These are phyloP conservation scores for Siniperca chuatsi DNA, from an alignment of 2,113 vertebrate species.

Conservation along the genomic window DNA sequence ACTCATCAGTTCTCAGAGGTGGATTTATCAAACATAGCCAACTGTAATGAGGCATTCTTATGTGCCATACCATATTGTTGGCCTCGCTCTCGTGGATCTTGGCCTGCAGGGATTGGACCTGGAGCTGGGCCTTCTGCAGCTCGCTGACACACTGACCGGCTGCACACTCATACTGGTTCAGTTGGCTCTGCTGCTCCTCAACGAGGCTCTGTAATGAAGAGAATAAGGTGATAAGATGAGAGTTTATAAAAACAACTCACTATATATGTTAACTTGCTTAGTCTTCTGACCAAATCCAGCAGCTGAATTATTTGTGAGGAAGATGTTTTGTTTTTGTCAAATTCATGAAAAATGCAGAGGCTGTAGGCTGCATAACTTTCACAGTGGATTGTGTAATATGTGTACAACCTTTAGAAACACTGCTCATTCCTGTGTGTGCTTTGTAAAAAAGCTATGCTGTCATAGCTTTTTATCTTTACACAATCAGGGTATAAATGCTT, in stretches of 20 bases:
- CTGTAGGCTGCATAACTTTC: background rate
- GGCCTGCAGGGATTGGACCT: slow-evolving; percentile 86
- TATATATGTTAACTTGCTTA: background rate
- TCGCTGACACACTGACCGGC: slow-evolving; percentile 80
- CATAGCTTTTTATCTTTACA: slow-evolving; percentile 38
- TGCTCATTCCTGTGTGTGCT: slow-evolving; percentile 37
- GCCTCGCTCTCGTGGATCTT: slow-evolving; percentile 89
- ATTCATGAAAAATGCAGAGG: slow-evolving; percentile 28
- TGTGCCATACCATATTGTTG: slow-evolving; percentile 88
- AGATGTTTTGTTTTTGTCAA: slow-evolving; percentile 9
- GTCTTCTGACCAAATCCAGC: background rate
- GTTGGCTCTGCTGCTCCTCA: slow-evolving; percentile 86
- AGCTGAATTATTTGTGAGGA: slow-evolving; percentile 13
- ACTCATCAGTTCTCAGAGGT: background rate
- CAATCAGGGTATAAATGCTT: slow-evolving; percentile 31
- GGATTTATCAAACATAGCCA: background rate
- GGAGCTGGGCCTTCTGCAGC: slow-evolving; percentile 87
- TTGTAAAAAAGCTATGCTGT: slow-evolving; percentile 15
- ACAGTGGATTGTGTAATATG: slow-evolving; percentile 36
- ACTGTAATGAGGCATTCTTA: background rate
- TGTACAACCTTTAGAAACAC: slow-evolving; percentile 14
- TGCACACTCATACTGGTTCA: slow-evolving; percentile 81
- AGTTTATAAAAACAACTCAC: background rate
- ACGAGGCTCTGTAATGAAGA: slow-evolving; percentile 79
- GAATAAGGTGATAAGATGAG: background rate